phyloP scores from a whole-genome alignment of 1,140 invertebrate species.

The Cardiocondyla obscurior region DNA sequence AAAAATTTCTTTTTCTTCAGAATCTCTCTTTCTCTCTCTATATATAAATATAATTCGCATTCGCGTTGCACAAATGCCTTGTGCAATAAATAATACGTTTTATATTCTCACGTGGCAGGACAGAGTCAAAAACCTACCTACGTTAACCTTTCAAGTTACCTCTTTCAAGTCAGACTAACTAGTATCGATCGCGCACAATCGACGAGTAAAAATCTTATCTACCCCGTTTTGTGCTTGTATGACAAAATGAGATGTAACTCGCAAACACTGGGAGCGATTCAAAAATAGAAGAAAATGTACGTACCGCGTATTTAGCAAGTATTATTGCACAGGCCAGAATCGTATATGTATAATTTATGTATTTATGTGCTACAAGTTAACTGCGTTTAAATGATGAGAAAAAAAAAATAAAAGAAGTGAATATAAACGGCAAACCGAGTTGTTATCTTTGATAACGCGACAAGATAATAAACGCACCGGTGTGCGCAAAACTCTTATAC shows the following conservation, averaged over 20 bases:
- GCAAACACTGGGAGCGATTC: background rate
- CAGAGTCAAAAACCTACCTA: background rate
- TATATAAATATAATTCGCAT: background rate
- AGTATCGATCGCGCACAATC: background rate
- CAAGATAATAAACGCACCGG: slow-evolving; percentile 50
- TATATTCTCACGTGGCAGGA: background rate
- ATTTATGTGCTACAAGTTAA: background rate
- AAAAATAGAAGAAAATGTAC: background rate
- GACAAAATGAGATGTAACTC: background rate
- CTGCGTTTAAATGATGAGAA: background rate
- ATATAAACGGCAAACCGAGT: background rate
- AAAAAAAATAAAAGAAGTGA: too few relatives aligned
- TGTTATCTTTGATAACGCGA: slow-evolving; percentile 64
- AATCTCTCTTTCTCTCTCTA: too few relatives aligned
- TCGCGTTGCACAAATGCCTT: background rate
- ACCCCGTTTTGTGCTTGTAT: background rate
- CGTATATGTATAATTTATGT: too few relatives aligned
- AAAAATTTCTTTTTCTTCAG: background rate
- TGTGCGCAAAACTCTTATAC: slow-evolving; percentile 27
- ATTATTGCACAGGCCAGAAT: background rate
- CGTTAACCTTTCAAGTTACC: background rate
- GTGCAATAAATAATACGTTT: background rate
- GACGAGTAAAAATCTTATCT: slow-evolving; percentile 13
- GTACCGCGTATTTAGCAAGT: too few relatives aligned
- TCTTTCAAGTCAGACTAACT: background rate